Conservation (phyloP, 2,113 vertebrate genomes). For the Chitala chitala region DNA sequence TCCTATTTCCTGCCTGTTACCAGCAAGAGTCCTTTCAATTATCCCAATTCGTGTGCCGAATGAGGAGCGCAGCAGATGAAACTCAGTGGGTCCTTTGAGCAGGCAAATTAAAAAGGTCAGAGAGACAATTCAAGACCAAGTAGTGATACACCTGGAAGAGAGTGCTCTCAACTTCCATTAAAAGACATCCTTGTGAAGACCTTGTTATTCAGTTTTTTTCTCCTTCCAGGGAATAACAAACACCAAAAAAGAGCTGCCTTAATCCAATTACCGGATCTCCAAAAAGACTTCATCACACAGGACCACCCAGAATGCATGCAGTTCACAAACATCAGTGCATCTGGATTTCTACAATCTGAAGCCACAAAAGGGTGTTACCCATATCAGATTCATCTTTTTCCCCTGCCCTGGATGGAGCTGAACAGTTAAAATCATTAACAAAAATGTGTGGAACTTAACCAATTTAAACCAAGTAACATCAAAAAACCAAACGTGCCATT, state of each 20-base stretch:
- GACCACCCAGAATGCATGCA: constrained; percentile 9
- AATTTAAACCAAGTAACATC: too few relatives aligned
- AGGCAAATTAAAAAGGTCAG: not conserved
- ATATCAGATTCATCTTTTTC: too few relatives aligned
- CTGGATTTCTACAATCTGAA: not conserved
- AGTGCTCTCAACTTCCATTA: not conserved
- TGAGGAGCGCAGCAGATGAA: constrained; percentile 25
- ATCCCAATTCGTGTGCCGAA: constrained; percentile 18
- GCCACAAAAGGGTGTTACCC: too few relatives aligned
- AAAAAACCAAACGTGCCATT: too few relatives aligned
- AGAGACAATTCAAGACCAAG: not conserved
- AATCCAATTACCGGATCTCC: not conserved
- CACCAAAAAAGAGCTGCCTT: not conserved
- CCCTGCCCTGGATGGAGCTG: too few relatives aligned
- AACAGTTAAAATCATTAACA: too few relatives aligned
- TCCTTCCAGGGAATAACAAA: not conserved
- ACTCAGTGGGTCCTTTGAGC: constrained; percentile 24
- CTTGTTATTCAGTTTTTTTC: not conserved
- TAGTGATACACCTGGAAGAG: constrained; percentile 23
- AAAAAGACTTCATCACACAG: constrained; percentile 1
- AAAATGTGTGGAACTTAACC: too few relatives aligned
- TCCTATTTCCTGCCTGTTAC: constrained; percentile 25
- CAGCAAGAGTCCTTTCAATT: constrained; percentile 19
- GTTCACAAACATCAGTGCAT: not conserved
- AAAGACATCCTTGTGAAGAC: not conserved